Evolutionary conservation across 1,140 invertebrate genomes (phyloP).

Genomic region (Cyclina sinensis): DNA sequence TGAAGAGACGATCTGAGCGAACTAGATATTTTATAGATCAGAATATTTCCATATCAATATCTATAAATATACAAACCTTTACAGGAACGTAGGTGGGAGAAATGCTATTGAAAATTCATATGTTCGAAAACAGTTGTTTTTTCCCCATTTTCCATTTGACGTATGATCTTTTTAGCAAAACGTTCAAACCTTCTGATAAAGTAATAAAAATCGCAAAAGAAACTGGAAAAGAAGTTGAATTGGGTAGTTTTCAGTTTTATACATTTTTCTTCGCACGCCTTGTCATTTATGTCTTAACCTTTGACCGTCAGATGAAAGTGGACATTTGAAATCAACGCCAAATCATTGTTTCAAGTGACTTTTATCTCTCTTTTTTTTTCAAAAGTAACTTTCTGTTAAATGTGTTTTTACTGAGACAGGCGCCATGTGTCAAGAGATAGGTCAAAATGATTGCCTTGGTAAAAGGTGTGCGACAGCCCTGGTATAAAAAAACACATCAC

Average conservation of each 20-base stretch:
- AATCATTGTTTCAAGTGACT: background rate
- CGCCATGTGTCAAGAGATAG: background rate
- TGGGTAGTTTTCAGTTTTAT: background rate
- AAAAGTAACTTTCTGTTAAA: background rate
- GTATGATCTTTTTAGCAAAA: too few relatives aligned
- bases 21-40: too few relatives aligned
- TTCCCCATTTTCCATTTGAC: too few relatives aligned
- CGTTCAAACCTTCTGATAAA: background rate
- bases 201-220: background rate
- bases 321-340: background rate
- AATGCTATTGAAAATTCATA: too few relatives aligned
- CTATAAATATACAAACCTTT: too few relatives aligned
- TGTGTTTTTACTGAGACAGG: background rate
- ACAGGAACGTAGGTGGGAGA: too few relatives aligned
- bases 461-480: too few relatives aligned
- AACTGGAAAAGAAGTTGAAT: background rate
- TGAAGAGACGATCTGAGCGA: too few relatives aligned
- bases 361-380: background rate
- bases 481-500: too few relatives aligned
- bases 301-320: background rate
- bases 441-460: background rate
- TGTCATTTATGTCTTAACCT: background rate
- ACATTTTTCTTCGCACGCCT: background rate
- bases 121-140: too few relatives aligned
- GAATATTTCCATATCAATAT: too few relatives aligned